Evolutionary conservation across 2,113 vertebrate genomes (phyloP).

Genomic region (Cebidichthys violaceus): DNA sequence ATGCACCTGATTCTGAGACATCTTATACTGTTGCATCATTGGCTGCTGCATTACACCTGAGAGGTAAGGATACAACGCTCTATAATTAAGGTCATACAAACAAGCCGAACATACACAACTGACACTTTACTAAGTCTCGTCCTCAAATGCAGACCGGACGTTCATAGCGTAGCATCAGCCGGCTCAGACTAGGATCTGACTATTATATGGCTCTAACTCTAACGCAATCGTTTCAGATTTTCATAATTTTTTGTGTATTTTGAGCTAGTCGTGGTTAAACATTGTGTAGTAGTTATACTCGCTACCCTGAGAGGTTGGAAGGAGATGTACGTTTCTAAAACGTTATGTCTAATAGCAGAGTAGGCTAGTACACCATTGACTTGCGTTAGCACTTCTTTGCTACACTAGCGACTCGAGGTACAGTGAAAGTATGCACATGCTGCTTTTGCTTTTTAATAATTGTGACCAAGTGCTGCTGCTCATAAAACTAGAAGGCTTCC

Average conservation of each 20-base stretch:
- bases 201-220: not conserved
- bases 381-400: not conserved
- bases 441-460: constrained; percentile 1
- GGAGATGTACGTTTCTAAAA: not conserved
- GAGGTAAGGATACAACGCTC: constrained; percentile 15
- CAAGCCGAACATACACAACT: not conserved
- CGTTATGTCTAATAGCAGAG: not conserved
- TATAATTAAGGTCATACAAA: not conserved
- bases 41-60: constrained; percentile 91
- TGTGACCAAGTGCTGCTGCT: constrained; percentile 9
- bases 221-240: not conserved
- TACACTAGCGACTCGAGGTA: not conserved
- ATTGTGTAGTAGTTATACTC: not conserved
- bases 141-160: not conserved
- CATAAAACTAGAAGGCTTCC: constrained; percentile 8
- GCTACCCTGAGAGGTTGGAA: not conserved
- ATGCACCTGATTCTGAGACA: constrained; percentile 97
- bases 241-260: not conserved
- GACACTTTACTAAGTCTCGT: not conserved
- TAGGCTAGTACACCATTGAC: not conserved
- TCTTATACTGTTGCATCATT: constrained; percentile 95
- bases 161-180: not conserved
- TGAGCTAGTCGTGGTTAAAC: not conserved
- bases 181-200: not conserved
- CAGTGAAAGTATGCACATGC: not conserved